Base-by-base conservation (phyloP, 2,888 invertebrate genomes). In the Odontocolon sp. region DNA sequence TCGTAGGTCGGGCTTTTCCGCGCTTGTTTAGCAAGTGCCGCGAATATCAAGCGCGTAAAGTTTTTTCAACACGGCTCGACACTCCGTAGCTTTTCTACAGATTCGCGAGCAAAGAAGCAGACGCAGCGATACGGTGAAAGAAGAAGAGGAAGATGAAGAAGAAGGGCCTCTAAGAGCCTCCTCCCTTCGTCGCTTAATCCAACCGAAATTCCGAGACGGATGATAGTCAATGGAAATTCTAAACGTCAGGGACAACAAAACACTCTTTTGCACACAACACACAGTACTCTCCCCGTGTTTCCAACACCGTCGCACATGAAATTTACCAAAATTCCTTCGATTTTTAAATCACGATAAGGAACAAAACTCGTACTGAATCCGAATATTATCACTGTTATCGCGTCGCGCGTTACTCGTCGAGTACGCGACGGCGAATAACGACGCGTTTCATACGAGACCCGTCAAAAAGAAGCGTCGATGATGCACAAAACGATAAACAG, bases 1-100 rank as follows among this genome's bases (percentile, higher is more conserved):
- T 68, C 63, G 67, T 71, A 82, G 81, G 57, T 79, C 70, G 72
- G 73, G 76, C 72, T 81, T 68, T 73, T 69, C 80, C 70, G 78
- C 77, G 80, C 67, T 61, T 76, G 61, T 77, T 59, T 69, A 73
- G 71, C 52, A 66, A 79, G 63, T 54, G 69, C 61, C 79, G 77
- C 81, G 69, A 67, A 71, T 66, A 59, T 42, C 45, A 42, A 40
- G 61, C 40, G 28, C 45, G 50, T 18, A 59, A 38, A 6, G 42
- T 52, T 31, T 31, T 31, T 40, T 47, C 21, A 40, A 26, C 38
- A 64, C 2, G 16, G 14, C n/a, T 52, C 40, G n/a, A 16, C n/a
- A 47, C 14, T 14, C 18, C 18, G 16, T 33, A 18, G n/a, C 40
- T 28, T 28, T 26, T 50, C 6, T 50, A n/a, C 47, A 21, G 16